phyloP scores from a whole-genome alignment of 2,797 vertebrate genomes.

The Enteromius argenteus region DNA sequence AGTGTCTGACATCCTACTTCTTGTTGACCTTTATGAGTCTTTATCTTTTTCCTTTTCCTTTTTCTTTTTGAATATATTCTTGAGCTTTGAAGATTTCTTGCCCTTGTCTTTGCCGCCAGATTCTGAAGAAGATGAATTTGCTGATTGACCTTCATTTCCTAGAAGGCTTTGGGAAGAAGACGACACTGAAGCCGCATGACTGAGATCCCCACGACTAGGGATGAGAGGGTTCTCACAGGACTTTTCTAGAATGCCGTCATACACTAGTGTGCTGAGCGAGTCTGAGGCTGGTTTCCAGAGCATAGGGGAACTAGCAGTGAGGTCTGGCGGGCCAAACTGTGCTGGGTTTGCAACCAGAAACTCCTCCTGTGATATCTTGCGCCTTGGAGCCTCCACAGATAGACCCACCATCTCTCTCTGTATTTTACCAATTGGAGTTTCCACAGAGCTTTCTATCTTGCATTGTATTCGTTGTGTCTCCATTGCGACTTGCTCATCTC shows the following conservation, averaged over 20 bases:
- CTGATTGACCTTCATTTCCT: constrained; percentile 68
- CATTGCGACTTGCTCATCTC: constrained; percentile 66
- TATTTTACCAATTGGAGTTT: constrained; percentile 64
- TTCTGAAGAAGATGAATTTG: constrained; percentile 63
- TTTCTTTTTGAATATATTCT: constrained; percentile 97
- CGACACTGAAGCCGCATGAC: constrained; percentile 30
- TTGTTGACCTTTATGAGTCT: constrained; percentile 66
- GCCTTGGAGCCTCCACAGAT: constrained; percentile 62
- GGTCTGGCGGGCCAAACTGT: constrained; percentile 84
- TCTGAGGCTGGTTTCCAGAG: constrained; percentile 72
- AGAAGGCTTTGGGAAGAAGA: constrained; percentile 64
- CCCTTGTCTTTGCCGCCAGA: constrained; percentile 81
- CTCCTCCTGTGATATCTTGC: constrained; percentile 64
- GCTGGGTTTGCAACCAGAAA: constrained; percentile 63
- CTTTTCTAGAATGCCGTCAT: constrained; percentile 96
- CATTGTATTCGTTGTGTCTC: constrained; percentile 66
- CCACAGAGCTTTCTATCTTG: constrained; percentile 59
- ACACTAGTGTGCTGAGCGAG: constrained; percentile 86
- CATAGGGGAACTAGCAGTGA: constrained; percentile 79
- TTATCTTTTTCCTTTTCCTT: constrained; percentile 91
- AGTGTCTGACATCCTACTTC: constrained; percentile 74
- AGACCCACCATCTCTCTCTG: constrained; percentile 64
- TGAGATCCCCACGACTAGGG: constrained; percentile 45
- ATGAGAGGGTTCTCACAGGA: constrained; percentile 83
- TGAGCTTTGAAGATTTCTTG: constrained; percentile 93